Base-by-base conservation (phyloP, 2,888 invertebrate species). In the Oscheius sp. region DNA sequence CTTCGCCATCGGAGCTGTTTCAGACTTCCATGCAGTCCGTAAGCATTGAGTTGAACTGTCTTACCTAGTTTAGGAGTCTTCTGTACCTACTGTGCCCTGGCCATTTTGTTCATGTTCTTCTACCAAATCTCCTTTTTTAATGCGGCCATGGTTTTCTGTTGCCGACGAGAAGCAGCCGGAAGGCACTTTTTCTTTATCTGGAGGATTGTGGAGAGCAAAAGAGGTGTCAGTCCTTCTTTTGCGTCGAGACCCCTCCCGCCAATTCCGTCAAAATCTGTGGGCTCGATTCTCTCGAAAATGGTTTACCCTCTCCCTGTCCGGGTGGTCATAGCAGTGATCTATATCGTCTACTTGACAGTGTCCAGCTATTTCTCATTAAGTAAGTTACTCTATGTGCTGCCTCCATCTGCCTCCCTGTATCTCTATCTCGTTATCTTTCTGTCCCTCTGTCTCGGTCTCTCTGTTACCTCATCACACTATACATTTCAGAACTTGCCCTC, bases 81-180 rank as follows among this genome's bases (percentile, higher is more conserved):
- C 91, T 96, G 96, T 91, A 94, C 94, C 88, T 96, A 96, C 90
- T 95, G 96, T 93, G 95, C 95, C 86, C 93, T 95, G 79, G 95
- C 96, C 0, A 95, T 95, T 2, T 92, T 94, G 81, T 94, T 95
- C 89, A 95, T 95, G 47, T 96, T 95, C 90, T 90, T 95, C 57
- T 96, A 95, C 93, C 96, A 96, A 90, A 91, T 96, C 78, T 95
- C 95, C 37, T 96, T 96, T 91, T 96, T 96, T 90, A 93, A 94
- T 60, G 95, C 94, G 7, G 95, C 95, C 88, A 93, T 96, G 87
- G 95, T 83, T 1, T 59, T 83, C 9, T 83, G 83, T 57, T 96
- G 96, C 62, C 94, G 95, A 89, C 93, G 94, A 86, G 96, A 96
- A 90, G 92, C 94, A 85, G 93, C 93, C 84, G 95, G 95, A 90